Evolutionary conservation across 1,140 invertebrate genomes (phyloP).

Genomic region (Heliconius congener): DNA sequence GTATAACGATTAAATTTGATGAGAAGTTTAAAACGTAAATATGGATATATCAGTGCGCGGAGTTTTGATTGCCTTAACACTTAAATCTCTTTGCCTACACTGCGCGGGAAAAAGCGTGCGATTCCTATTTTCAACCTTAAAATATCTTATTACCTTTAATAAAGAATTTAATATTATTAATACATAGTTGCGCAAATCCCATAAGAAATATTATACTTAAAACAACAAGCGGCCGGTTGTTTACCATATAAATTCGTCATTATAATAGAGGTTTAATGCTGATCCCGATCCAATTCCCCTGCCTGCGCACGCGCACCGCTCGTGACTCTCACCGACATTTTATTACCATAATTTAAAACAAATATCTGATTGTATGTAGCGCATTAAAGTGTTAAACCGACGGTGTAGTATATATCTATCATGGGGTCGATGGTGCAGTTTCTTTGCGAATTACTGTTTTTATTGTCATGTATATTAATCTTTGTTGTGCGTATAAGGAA

Average conservation of each 20-base stretch:
- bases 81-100: no score
- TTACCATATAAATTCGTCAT: slow-evolving; percentile 51
- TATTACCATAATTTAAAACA: slow-evolving; percentile 84
- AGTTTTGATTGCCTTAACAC: no score
- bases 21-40: no score
- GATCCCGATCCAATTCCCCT: slow-evolving; percentile 72
- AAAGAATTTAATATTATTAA: background rate
- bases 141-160: no score
- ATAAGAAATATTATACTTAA: slow-evolving; percentile 19
- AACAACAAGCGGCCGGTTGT: slow-evolving; percentile 21
- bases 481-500: background rate
- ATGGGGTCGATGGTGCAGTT: slow-evolving; percentile 18
- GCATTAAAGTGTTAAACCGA: slow-evolving; percentile 81
- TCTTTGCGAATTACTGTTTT: background rate
- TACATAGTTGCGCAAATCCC: background rate
- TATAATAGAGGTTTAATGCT: slow-evolving; percentile 54
- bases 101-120: no score
- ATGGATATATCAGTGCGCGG: no score
- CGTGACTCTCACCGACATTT: slow-evolving; percentile 82
- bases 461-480: background rate
- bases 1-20: no score
- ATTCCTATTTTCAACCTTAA: no score
- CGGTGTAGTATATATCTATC: slow-evolving; percentile 55
- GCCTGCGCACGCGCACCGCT: slow-evolving; percentile 62
- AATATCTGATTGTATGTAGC: slow-evolving; percentile 82